Evolutionary conservation across 2,113 vertebrate genomes (phyloP), one percentile per base, ranked within the genome.

Genomic region (Pomatorhinus ruficollis): DNA sequence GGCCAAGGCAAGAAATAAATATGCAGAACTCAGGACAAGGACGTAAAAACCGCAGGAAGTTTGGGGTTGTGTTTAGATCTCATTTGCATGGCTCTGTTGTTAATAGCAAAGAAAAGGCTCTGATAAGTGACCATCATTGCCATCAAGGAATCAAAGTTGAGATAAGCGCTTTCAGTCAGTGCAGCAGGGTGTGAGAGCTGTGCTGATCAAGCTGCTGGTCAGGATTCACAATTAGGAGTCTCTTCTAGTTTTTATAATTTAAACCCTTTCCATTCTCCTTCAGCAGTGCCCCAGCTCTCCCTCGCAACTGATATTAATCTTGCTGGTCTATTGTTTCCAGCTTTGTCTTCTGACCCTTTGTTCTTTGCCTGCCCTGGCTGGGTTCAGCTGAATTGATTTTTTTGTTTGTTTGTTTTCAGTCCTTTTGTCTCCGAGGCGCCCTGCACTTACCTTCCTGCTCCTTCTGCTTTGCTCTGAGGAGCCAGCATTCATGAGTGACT

Each of bases 311-410:
- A 93, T 95, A 77, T 49, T 88, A 95, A 96, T 96, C 93, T 95
- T 40, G 60, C 64, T 82, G 78, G 54, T 95, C 91, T 95, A 17
- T 96, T 91, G 89, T 97, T 95, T 96, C 65, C 18, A 4, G 61
- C 82, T 96, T 93, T 94, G 79, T 96, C 95, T 95, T 65, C 91
- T 97, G 95, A 97, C 94, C 95, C 96, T 96, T 96, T 96, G 94
- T 97, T 93, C 96, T 92, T 94, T 80, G 60, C 72, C 61, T 96
- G 92, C 87, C 89, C 84, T 93, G 72, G 13, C 69, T 80, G 18
- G 1, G 78, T 95, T 95, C 69, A 80, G 72, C 72, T 52, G 91
- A 97, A 97, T 97, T 94, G 96, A 97, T 94, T 96, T 83, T 60
- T n/a, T 52, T 85, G n/a, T 91, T 96, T 93, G 91, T 96, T 83